Evolutionary conservation across 2,797 vertebrate genomes (phyloP), one percentile per base, ranked within the genome.

Genomic region (Bryconaethiops microstoma): DNA sequence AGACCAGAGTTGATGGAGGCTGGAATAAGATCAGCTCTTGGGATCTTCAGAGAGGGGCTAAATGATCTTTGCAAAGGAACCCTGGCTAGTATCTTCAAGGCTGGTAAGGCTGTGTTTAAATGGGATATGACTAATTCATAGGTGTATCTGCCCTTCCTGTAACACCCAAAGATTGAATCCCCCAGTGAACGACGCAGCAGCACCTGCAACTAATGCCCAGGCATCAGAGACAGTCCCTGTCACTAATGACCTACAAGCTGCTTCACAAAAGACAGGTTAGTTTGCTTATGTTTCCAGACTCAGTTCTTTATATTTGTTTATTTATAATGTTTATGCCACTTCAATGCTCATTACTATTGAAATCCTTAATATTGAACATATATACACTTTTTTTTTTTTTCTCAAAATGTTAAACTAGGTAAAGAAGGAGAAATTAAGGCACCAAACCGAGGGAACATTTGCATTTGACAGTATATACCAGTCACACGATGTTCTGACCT

Each of bases 11-110:
- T 65, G 0, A 65, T 89, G 13, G 63, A 90, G 0, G 63, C 76
- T 2, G 90, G 87, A 1, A 57, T 94, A 48, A 90, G 88, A 29
- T 88, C 86, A 1, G 72, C 74, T 55, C 76, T 92, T 63, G 89
- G 80, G 55, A 87, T 91, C n/a, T 88, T 95, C 12, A 87, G 88
- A 48, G 86, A 89, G 9, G 87, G 81, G 0, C 5, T 92, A 23
- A 86, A 93, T 67, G 81, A 92, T 10, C 76, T 91, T 6, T 92
- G 85, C 86, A 92, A 91, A 87, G 82, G 77, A 82, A 89, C 81
- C 21, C 54, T 94, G 63, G 72, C 79, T 64, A 90, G 86, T 76
- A 89, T 95, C 63, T 19, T 69, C 78, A 86, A 81, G 68, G 57
- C 88, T 77, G 86, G 94, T 90, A 21, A 80, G 80, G 92, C n/a